Conservation (phyloP, 2,113 vertebrate species). For the Gymnogyps californianus region DNA sequence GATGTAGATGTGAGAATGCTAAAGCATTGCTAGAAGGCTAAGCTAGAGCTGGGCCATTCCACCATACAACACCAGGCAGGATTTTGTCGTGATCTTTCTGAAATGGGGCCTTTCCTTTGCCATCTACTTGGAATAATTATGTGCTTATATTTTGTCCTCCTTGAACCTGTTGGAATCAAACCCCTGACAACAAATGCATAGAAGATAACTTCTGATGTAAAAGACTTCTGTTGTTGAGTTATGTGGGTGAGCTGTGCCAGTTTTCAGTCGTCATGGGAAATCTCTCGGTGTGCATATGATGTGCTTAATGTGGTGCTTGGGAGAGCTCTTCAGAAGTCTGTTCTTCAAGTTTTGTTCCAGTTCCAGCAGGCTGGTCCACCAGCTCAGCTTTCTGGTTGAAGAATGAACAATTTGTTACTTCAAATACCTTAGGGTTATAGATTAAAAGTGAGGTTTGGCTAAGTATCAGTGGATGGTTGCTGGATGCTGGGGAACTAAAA, state of each 20-base stretch:
- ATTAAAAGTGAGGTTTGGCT: conserved; percentile 59
- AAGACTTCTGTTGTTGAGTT: background rate
- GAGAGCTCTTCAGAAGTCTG: conserved; percentile 31
- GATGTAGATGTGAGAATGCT: background rate
- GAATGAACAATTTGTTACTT: conserved; percentile 59
- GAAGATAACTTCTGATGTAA: background rate
- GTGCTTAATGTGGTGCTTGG: background rate
- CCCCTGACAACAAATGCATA: background rate
- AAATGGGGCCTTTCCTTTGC: background rate
- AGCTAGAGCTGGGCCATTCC: background rate
- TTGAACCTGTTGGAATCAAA: background rate
- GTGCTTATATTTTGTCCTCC: background rate
- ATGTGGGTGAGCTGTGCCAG: background rate
- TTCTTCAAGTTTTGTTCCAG: conserved; percentile 7
- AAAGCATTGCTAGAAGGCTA: background rate
- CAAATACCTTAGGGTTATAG: conserved; percentile 45
- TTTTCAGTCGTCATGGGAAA: conserved; percentile 27
- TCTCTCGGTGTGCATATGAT: background rate
- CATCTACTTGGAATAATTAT: background rate
- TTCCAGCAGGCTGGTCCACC: conserved; percentile 9
- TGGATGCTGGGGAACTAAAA: conserved; percentile 21
- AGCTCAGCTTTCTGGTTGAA: conserved; percentile 23
- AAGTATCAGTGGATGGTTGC: conserved; percentile 14
- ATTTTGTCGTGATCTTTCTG: background rate
- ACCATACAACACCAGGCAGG: background rate